A percentile compares a stretch with the other conserved stretches of the same genome.
These are phyloP conservation scores for Phoeniculus purpureus DNA, from an alignment of 2,797 vertebrate species.

Conservation along the genomic window DNA sequence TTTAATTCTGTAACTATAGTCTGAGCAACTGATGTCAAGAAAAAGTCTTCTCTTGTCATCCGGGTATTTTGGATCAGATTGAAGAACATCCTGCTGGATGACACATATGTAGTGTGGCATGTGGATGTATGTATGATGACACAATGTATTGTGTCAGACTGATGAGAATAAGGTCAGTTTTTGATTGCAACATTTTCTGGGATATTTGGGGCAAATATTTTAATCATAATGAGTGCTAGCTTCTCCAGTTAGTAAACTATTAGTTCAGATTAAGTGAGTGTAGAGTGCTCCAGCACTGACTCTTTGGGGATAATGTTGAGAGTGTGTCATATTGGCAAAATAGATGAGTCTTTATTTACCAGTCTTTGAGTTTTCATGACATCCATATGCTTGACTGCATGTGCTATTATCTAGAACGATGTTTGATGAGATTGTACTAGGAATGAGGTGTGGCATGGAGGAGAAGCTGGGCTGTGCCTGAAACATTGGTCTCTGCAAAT, in stretches of 20 bases:
- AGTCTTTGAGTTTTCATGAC: neutral
- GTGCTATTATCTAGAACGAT: neutral
- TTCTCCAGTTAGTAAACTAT: neutral
- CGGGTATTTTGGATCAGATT: neutral
- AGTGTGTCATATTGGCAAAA: neutral
- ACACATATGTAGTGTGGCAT: neutral
- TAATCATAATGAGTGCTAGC: neutral
- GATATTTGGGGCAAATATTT: neutral
- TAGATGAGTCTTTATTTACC: conserved; percentile 1
- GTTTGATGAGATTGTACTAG: conserved; percentile 1
- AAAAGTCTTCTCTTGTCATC: neutral
- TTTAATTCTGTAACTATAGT: neutral
- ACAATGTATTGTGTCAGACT: neutral
- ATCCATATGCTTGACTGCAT: neutral
- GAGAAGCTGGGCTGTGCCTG: neutral
- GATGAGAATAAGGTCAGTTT: neutral
- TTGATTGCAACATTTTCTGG: neutral
- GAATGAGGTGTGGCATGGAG: conserved; percentile 37
- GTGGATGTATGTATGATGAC: neutral
- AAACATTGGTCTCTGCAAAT: conserved; percentile 2
- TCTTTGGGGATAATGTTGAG: neutral
- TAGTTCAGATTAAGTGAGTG: neutral
- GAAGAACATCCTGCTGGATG: fast-evolving
- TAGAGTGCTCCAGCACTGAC: fast-evolving
- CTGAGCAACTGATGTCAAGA: neutral